Evolutionary conservation across 2,797 vertebrate genomes (phyloP).

Genomic region (Phrynocephalus guinanensis): DNA sequence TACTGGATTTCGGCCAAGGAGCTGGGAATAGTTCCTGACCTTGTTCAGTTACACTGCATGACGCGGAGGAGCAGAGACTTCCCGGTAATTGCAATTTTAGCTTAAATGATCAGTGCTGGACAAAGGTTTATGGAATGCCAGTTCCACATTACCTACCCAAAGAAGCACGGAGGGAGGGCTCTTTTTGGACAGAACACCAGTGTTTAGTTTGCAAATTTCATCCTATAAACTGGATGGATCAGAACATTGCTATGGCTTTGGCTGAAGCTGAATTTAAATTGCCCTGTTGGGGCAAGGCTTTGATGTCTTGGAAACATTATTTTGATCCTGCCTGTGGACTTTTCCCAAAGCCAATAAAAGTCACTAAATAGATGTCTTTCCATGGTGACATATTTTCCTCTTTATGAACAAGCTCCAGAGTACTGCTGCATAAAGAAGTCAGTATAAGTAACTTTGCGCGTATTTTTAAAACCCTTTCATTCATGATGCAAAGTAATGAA

Average conservation of each 20-base stretch:
- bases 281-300: constrained; percentile 10
- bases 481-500: constrained; percentile 21
- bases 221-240: not conserved
- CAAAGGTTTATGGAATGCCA: not conserved
- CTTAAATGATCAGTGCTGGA: not conserved
- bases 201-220: not conserved
- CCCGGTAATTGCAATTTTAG: not conserved
- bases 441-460: constrained; percentile 29
- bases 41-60: too few relatives aligned
- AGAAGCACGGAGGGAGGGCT: not conserved
- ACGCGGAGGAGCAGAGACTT: too few relatives aligned
- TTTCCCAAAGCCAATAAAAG: constrained; percentile 7
- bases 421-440: not conserved
- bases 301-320: constrained; percentile 16
- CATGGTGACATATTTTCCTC: constrained; percentile 5
- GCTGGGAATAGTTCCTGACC: not conserved
- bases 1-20: too few relatives aligned
- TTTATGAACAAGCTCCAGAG: constrained; percentile 17
- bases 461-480: constrained; percentile 12
- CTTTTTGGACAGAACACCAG: not conserved
- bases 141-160: not conserved
- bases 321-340: constrained; percentile 6
- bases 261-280: not conserved
- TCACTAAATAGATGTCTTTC: constrained; percentile 18
- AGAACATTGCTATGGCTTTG: not conserved